Evolutionary conservation across 1,140 invertebrate genomes (phyloP), one percentile per base, ranked within the genome.

Genomic region (Drosophila sechellia): DNA sequence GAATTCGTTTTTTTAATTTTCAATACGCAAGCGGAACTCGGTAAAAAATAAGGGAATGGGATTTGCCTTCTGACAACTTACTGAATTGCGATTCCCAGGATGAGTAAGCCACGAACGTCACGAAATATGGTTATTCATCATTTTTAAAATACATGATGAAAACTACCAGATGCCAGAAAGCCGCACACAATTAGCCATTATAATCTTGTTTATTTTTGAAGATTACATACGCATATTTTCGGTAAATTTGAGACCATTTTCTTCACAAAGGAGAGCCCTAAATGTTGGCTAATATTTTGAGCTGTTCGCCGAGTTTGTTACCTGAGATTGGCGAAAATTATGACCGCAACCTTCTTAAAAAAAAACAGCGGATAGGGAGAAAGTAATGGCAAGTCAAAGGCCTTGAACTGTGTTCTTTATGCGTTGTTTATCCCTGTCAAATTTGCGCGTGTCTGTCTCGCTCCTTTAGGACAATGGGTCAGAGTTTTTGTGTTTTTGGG

Each of bases 401-500:
- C 83, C 83, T 87, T 87, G 83, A 89, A 84, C 79, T 79, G 76
- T 66, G 76, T 89, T 87, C 68, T 79, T 87, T 81, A 77, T 83
- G 83, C 64, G 58, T 76, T 77, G 54, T 81, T 68, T 78, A 77
- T 74, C 34, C 72, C 52, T 73, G 60, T 31, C 55, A 46, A 83
- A 81, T 70, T 75, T 72, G 71, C 83, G 83, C 79, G 83, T 86
- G 83, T 79, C 81, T 69, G 72, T 45, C 42, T 58, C 53, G 52
- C 43, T 56, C 50, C 65, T 53, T 55, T 11, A 45, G 46, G 35
- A 64, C 78, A 73, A 50, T 40, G 59, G 57, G 58, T 52, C 64
- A 60, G 63, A 43, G 37, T 31, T 12, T 39, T 39, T 39, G 11
- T 13, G 11, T 39, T 35, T 50, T 25, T 48, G 39, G 39, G 34